Base-by-base conservation (phyloP, 1,140 invertebrate species). In the Hyles vespertilio region DNA sequence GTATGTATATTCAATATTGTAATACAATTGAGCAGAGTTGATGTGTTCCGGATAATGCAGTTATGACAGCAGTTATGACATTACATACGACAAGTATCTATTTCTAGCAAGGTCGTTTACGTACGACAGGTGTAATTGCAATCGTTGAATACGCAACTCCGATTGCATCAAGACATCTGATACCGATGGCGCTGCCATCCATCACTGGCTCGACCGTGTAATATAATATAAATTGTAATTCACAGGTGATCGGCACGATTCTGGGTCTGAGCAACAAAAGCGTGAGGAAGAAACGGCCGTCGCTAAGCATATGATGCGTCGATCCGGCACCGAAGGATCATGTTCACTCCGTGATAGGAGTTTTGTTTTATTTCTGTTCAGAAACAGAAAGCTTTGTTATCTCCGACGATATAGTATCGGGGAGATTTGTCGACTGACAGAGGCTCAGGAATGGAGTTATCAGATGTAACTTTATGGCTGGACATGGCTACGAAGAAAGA, bases 241-340 rank as follows among this genome's bases (percentile, higher is more conserved):
- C 63, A 59, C 81, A 93, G 79, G 92, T 93, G 59, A 91, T 95
- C 64, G 94, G 94, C 10, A 93, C 93, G 60, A 94, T 95, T 63
- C 94, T 96, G 64, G 94, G 94, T 0, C 92, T 94, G 72, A 94
- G 93, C 76, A 94, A 92, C 63, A 93, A 93, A 78, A 93, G 92
- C 65, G 92, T 93, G 50, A 87, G 93, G 62, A 94, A 94, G 87
- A 94, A 95, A 83, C 90, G 94, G 66, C 94, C 94, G 33, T 95
- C 94, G 2, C 87, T 95, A 56, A 94, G 93, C 79, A 94, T 95
- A 89, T 89, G 86, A 89, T 76, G 65, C 60, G 62, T 72, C 53
- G 52, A 60, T 50, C 32, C 43, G 49, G 32, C 49, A 46, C 46
- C 44, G 47, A 12, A 66, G 77, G 80, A 61, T 75, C 65, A 77